A percentile compares a stretch with the other conserved stretches of the same genome.
Conservation (phyloP, 2,888 invertebrate species). For the Eucera pruinosa region DNA sequence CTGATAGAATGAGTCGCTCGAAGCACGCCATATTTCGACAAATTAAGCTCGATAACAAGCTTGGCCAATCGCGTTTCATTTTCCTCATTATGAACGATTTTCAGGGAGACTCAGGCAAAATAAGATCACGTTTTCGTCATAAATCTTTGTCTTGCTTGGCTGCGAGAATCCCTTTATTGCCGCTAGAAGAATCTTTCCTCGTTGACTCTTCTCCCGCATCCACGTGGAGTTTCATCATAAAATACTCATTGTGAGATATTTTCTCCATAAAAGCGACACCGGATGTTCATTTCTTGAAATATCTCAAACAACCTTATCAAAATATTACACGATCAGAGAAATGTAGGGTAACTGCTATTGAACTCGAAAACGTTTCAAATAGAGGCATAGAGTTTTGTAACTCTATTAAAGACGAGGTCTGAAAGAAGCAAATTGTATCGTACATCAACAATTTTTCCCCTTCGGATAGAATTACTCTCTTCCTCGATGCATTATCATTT, state of each 20-base stretch:
- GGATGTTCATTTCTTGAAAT: not conserved
- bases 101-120: constrained; percentile 47
- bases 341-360: not conserved
- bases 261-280: not conserved
- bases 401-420: too few relatives aligned
- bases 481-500: not conserved
- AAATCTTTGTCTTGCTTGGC: constrained; percentile 67
- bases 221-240: constrained; percentile 37
- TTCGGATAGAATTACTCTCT: not conserved
- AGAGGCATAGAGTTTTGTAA: too few relatives aligned
- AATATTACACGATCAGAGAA: constrained; percentile 1
- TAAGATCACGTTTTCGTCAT: constrained; percentile 64
- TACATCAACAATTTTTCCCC: not conserved
- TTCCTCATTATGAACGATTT: constrained; percentile 59
- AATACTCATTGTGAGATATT: constrained; percentile 33
- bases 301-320: not conserved
- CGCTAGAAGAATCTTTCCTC: constrained; percentile 49
- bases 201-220: constrained; percentile 42
- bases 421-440: too few relatives aligned
- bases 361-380: not conserved
- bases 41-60: constrained; percentile 48
- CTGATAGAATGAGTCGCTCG: not conserved
- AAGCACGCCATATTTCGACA: constrained; percentile 41
- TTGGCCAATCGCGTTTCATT: constrained; percentile 47
- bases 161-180: constrained; percentile 54